Evolutionary conservation across 2,113 vertebrate genomes (phyloP), one percentile per base, ranked within the genome.

Genomic region (Cephalopholis sonnerati): DNA sequence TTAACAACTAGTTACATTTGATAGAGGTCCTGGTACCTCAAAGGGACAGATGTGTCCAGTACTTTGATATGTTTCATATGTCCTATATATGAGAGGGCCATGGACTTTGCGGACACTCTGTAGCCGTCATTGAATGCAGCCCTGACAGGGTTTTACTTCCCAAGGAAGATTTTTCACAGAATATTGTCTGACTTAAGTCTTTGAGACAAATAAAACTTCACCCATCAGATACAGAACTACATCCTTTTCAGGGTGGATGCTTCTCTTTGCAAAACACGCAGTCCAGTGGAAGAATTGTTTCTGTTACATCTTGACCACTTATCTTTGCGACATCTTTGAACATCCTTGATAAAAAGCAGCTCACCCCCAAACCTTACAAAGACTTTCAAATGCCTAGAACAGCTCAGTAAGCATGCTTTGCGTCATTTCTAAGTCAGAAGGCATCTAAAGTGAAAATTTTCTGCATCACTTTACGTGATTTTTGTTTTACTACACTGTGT

Each of bases 71-170:
- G 66, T 82, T 79, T 81, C 46, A 57, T 66, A 51, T 4, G 61
- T 67, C 74, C 77, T 17, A 12, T 77, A 69, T 69, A 86, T 44
- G 57, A 75, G 57, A 51, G 65, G 17, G 46, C 41, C 29, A 54
- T 68, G 75, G 66, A 83, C 77, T 65, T 82, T 61, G 46, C 41
- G 68, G 48, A 82, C 81, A 61, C 65, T 55, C 22, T 22, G 13
- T 82, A 59, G 57, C 83, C 62, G 58, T 61, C 20, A 18, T 39
- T 70, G 59, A 76, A 75, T 6, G 20, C 25, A 62, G 3, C 36
- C 10, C 0, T 25, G 20, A 81, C 70, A 83, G 4, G 7, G 20
- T 73, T 46, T 41, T 4, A 44, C 15, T 51, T 17, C 17, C 41
- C 16, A 36, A 53, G 71, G 54, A 51, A 53, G 11, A 18, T 9